These are phyloP conservation scores for Neocrepidodera transversa DNA, from an alignment of 2,888 invertebrate species.

Conservation along the genomic window DNA sequence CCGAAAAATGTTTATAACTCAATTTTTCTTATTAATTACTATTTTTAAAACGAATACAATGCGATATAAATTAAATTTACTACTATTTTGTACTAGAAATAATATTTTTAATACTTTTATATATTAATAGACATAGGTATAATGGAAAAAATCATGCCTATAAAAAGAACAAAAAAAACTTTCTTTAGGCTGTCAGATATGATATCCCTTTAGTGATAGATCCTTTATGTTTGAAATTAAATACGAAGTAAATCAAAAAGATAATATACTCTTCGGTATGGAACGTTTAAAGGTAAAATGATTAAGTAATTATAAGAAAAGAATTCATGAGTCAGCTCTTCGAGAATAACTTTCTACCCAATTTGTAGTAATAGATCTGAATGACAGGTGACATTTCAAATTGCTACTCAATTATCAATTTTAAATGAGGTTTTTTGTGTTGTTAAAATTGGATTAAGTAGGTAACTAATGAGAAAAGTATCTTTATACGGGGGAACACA, in stretches of 20 bases:
- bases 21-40: no score
- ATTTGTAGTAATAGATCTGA: conserved; percentile 3
- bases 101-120: no score
- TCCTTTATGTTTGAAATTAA: conserved; percentile 14
- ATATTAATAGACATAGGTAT: no score
- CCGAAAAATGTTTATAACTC: no score
- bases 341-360: conserved; percentile 9
- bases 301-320: conserved; percentile 18
- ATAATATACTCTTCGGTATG: neutral
- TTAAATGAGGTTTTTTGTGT: neutral
- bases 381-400: conserved; percentile 13
- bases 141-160: neutral
- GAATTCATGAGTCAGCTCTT: conserved; percentile 18
- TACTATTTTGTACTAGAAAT: no score
- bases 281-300: conserved; percentile 5
- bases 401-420: conserved; percentile 14
- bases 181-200: conserved; percentile 2
- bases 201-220: conserved; percentile 5
- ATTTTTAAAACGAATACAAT: no score
- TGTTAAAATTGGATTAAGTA: neutral
- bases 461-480: neutral
- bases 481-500: no score
- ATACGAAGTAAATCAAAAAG: conserved; percentile 9
- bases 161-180: neutral
- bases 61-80: no score